phyloP scores from a whole-genome alignment of 2,797 vertebrate species.

The Danio jaintianensis region DNA sequence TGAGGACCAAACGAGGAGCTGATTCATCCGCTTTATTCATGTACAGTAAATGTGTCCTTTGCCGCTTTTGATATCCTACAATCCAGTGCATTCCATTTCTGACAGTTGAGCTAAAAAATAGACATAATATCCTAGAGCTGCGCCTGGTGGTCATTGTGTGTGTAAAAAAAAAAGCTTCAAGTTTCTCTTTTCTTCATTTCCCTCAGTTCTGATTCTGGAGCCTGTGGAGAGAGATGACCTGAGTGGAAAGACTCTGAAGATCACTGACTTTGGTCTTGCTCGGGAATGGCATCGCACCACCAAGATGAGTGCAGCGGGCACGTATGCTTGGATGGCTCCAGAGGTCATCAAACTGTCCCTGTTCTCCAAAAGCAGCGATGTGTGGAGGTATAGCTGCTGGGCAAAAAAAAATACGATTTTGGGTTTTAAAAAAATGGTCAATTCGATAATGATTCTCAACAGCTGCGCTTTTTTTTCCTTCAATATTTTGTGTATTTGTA shows the following conservation, averaged over 20 bases:
- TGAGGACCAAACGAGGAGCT: no score
- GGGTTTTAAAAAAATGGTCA: not conserved
- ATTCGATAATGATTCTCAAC: no score
- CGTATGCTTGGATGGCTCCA: conserved; percentile 94
- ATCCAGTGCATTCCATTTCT: no score
- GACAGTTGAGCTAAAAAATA: no score
- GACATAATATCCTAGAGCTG: no score
- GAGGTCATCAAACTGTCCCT: conserved; percentile 92
- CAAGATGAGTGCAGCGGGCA: conserved; percentile 92
- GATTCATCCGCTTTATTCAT: no score
- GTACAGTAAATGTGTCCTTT: no score
- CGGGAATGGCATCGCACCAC: conserved; percentile 93
- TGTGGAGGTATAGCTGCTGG: conserved; percentile 85
- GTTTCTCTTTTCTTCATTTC: conserved; percentile 10
- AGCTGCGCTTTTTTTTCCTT: no score
- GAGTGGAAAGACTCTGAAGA: conserved; percentile 86
- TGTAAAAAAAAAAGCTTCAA: no score
- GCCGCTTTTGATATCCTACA: no score
- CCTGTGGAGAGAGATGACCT: conserved; percentile 83
- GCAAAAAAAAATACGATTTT: not conserved
- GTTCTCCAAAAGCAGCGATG: conserved; percentile 94
- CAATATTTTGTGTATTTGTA: no score
- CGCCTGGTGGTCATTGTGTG: no score
- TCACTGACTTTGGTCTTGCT: conserved; percentile 92
- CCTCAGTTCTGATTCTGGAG: conserved; percentile 88